Percentiles rank a stretch among this genome's conserved stretches.
Evolutionary conservation across 2,797 vertebrate genomes (phyloP).

Genomic region (Oreochromis mossambicus): DNA sequence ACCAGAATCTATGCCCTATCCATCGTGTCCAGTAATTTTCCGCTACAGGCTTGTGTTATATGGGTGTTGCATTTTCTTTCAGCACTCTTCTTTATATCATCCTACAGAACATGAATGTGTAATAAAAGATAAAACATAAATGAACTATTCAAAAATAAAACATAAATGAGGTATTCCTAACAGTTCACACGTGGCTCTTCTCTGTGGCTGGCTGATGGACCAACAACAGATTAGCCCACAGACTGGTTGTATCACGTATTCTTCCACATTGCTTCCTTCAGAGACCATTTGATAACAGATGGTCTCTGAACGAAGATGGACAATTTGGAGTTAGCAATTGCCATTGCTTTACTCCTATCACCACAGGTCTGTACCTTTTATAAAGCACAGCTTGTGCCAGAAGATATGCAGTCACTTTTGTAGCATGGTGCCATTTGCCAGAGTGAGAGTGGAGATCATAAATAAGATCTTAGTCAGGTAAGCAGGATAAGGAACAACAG

Average conservation of each 20-base stretch:
- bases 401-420: no score
- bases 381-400: no score
- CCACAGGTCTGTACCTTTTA: no score
- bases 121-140: neutral
- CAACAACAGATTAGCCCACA: neutral
- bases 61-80: neutral
- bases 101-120: neutral
- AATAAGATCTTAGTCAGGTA: neutral
- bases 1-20: neutral
- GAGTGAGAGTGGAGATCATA: neutral
- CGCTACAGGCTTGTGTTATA: neutral
- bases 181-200: neutral
- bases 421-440: no score
- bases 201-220: neutral
- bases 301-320: neutral
- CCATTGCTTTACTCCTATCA: no score
- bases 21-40: neutral
- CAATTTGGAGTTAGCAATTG: no score
- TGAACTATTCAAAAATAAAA: neutral
- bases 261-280: neutral
- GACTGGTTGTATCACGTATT: neutral
- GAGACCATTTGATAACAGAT: neutral
- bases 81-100: neutral
- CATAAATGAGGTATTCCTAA: neutral
- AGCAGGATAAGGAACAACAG: neutral